Conservation (phyloP, 2,888 invertebrate genomes). For the Isoperla grammatica region DNA sequence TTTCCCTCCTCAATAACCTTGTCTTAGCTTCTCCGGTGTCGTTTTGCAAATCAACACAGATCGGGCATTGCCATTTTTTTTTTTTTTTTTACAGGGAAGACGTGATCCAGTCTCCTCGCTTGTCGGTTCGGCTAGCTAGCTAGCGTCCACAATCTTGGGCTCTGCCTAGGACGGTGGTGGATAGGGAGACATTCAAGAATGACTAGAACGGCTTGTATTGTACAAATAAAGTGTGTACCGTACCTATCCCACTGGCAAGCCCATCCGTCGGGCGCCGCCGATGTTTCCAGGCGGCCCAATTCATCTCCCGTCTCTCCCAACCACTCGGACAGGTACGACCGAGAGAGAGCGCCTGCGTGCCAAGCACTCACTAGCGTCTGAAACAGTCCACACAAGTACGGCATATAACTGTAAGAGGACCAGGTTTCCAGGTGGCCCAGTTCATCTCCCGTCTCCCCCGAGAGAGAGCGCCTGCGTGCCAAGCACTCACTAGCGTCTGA, state of each 20-base stretch:
- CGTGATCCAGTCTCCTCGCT: not conserved
- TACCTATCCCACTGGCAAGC: conserved; percentile 71
- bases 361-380: conserved; percentile 61
- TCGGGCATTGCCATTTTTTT: not conserved
- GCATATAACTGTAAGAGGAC: conserved; percentile 4
- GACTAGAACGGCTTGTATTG: conserved; percentile 1
- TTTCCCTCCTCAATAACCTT: not conserved
- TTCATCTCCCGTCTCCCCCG: conserved; percentile 52
- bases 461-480: conserved; percentile 55
- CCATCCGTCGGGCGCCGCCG: conserved; percentile 62
- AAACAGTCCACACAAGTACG: conserved; percentile 31
- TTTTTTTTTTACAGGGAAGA: not conserved
- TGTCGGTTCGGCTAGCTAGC: not conserved
- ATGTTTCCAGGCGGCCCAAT: conserved; percentile 56
- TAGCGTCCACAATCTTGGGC: not conserved
- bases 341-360: conserved; percentile 53
- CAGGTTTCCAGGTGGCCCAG: conserved; percentile 58
- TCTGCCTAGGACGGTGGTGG: not conserved
- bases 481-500: conserved; percentile 59
- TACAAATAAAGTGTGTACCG: conserved; percentile 39
- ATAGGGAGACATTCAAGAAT: conserved; percentile 8
- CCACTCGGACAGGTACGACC: conserved; percentile 55
- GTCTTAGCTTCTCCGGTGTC: no score
- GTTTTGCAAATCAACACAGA: no score
- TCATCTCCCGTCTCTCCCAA: conserved; percentile 54